Conservation (phyloP, 2,797 vertebrate genomes). For the Lophotriccus pileatus region DNA sequence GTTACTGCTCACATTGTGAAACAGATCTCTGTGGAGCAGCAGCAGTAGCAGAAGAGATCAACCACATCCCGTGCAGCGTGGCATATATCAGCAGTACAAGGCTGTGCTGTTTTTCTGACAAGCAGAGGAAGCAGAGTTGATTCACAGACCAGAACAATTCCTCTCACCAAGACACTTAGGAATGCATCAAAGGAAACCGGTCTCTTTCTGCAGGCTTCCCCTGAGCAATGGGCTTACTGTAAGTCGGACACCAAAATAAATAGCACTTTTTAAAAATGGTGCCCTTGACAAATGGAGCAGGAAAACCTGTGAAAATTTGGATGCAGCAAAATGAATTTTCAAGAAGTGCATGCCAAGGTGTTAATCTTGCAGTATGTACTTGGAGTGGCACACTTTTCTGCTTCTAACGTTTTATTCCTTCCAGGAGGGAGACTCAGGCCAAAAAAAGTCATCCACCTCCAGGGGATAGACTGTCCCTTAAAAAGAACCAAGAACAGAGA, state of each 20-base stretch:
- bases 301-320: constrained; percentile 31
- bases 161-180: constrained; percentile 32
- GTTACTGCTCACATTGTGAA: background rate
- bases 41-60: background rate
- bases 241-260: constrained; percentile 42
- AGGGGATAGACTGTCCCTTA: background rate
- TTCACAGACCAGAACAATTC: constrained; percentile 34
- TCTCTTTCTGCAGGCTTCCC: constrained; percentile 47
- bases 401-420: background rate
- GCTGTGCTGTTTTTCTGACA: constrained; percentile 16
- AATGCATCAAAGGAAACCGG: constrained; percentile 47
- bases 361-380: background rate
- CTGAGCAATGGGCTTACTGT: constrained; percentile 45
- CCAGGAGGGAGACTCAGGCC: background rate
- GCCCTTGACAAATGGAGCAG: background rate
- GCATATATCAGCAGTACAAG: background rate
- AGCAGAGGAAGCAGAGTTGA: constrained; percentile 44
- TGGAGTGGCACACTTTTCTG: constrained; percentile 14
- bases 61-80: background rate
- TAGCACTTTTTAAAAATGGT: background rate
- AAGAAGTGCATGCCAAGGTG: background rate
- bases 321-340: background rate
- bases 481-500: constrained; percentile 23
- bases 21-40: background rate
- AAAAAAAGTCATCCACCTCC: background rate